A percentile compares a stretch with the other conserved stretches of the same genome.
Evolutionary conservation across 2,888 invertebrate genomes (phyloP).

Genomic region (Chalcis sispes): DNA sequence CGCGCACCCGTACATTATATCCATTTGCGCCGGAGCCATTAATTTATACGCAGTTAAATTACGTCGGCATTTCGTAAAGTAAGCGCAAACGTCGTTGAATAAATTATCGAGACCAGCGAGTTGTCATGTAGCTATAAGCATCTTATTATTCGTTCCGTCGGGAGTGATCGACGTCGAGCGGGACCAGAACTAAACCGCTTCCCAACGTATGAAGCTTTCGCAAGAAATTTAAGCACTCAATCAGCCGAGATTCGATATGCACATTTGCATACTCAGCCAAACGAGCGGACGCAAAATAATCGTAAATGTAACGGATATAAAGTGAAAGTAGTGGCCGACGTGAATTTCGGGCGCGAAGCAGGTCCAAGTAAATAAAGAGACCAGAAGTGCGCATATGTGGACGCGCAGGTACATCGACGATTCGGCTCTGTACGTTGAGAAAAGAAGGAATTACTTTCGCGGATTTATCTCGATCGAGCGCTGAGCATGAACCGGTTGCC

Average conservation of each 20-base stretch:
- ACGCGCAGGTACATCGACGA: not conserved
- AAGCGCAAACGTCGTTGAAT: not conserved
- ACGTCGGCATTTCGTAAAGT: not conserved
- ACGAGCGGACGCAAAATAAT: not conserved
- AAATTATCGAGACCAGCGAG: not conserved
- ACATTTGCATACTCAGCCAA: not conserved
- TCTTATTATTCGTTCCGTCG: too few species aligned
- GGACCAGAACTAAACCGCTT: too few species aligned
- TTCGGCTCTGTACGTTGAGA: not conserved
- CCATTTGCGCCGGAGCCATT: not conserved
- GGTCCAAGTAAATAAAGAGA: too few species aligned
- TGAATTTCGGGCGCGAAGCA: conserved; percentile 32
- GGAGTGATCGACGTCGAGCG: too few species aligned
- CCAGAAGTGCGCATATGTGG: not conserved
- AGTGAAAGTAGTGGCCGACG: conserved; percentile 43
- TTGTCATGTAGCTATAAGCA: too few species aligned
- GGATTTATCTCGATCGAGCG: conserved; percentile 61
- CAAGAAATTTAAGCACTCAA: too few species aligned
- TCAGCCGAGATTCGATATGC: too few species aligned
- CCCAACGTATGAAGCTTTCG: too few species aligned
- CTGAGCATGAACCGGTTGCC: conserved; percentile 41
- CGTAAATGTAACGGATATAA: not conserved
- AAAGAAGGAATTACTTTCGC: conserved; percentile 61
- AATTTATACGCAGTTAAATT: conserved; percentile 15
- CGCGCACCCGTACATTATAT: too few species aligned